Evolutionary conservation across 2,888 invertebrate genomes (phyloP).

Genomic region (Drosophila stalkeri): DNA sequence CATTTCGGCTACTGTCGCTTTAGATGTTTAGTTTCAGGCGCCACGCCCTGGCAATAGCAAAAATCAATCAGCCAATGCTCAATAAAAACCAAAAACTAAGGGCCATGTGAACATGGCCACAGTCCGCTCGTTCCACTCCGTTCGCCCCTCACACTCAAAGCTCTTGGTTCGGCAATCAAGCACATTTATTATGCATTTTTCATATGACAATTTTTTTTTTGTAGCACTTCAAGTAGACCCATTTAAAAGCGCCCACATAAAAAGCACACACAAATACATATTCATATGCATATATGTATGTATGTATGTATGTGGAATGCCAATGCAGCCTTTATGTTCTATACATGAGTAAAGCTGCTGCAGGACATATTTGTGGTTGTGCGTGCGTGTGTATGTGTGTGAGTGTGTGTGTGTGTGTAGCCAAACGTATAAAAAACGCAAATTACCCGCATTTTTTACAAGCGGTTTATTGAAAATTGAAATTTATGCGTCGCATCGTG

Average conservation of each 20-base stretch:
- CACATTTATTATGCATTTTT: constrained; percentile 79
- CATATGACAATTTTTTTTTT: constrained; percentile 72
- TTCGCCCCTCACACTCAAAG: neutral
- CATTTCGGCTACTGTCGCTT: constrained; percentile 41
- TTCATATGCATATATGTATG: constrained; percentile 10
- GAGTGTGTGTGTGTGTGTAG: constrained; percentile 13
- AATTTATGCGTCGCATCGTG: constrained; percentile 66
- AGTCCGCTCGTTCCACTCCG: neutral
- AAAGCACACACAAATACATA: constrained; percentile 45
- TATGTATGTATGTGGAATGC: constrained; percentile 15
- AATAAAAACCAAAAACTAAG: constrained; percentile 49
- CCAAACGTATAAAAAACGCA: constrained; percentile 54
- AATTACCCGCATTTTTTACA: constrained; percentile 81
- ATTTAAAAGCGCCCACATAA: constrained; percentile 77
- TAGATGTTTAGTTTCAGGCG: constrained; percentile 29
- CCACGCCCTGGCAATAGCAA: constrained; percentile 38
- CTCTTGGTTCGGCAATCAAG: constrained; percentile 61
- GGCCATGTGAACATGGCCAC: constrained; percentile 56
- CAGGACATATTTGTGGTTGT: constrained; percentile 26
- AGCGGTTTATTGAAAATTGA: constrained; percentile 73
- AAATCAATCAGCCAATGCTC: constrained; percentile 69
- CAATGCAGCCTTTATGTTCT: constrained; percentile 56
- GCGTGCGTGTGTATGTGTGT: constrained; percentile 14
- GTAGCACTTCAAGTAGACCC: constrained; percentile 64
- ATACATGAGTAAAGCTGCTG: constrained; percentile 51